phyloP scores from a whole-genome alignment of 2,113 vertebrate species.

The Vombatus ursinus region DNA sequence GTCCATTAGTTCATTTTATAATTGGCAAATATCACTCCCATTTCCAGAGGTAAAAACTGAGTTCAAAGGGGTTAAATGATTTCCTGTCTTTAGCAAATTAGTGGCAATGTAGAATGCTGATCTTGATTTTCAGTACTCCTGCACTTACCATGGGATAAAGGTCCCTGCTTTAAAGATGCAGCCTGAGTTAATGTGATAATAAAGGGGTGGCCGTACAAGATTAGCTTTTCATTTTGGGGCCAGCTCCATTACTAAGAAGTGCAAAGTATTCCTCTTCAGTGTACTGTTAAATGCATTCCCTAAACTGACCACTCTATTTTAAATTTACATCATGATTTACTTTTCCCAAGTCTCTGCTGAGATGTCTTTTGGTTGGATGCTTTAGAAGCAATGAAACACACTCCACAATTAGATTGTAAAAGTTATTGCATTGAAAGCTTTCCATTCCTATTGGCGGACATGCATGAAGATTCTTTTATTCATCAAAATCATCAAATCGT shows the following conservation, averaged over 20 bases:
- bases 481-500: not conserved
- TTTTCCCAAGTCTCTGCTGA: slow-evolving; percentile 24
- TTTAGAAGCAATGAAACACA: slow-evolving; percentile 19
- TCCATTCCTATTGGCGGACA: not conserved
- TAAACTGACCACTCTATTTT: not conserved
- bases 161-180: slow-evolving; percentile 45
- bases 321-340: slow-evolving; percentile 5
- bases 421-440: not conserved
- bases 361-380: not conserved
- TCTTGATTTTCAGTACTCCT: not conserved
- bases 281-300: slow-evolving; percentile 15
- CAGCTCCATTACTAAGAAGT: not conserved
- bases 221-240: not conserved
- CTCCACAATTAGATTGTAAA: not conserved
- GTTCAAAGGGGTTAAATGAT: not conserved
- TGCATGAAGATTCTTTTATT: not conserved
- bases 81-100: not conserved
- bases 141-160: not conserved
- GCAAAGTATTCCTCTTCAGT: not conserved
- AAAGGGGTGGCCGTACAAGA: not conserved
- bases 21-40: not conserved
- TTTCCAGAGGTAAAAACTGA: not conserved
- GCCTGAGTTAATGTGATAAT: slow-evolving; percentile 40
- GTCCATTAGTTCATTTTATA: not conserved
- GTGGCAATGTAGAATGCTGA: not conserved